Base-by-base conservation (phyloP, 2,113 vertebrate genomes). In the Oplegnathus fasciatus region DNA sequence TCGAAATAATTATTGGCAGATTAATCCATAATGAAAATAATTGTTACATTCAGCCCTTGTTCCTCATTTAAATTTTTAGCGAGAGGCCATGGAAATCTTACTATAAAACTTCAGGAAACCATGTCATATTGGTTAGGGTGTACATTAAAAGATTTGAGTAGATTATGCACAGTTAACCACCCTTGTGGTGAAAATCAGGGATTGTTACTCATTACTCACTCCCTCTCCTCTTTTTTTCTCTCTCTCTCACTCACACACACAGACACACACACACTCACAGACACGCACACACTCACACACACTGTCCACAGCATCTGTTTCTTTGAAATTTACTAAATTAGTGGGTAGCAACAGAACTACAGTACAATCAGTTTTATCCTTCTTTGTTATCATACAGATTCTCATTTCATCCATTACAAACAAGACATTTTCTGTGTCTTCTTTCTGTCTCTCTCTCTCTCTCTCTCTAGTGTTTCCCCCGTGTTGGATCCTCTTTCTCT, bases 401-500 rank as follows among this genome's bases (percentile, higher is more conserved):
- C 72, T 75, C 30, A 58, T 37, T 30, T 54, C 66, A 73, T 86
- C 42, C 54, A 65, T 66, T 22, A 40, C 61, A 73, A 72, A 65
- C 62, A 85, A 13, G 22, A 32, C 24, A 15, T 50, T 80, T 81
- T 77, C 50, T 80, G 9, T 40, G 37, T 71, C 46, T 80, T 26
- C 48, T 69, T 8, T 68, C 48, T 78, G 17, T 50, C 34, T 52
- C 15, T 18, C 40, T 24, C 9, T 52, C 15, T 18, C 40, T 24
- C 9, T 17, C 52, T 58, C 64, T 0, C 34, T 44, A 20, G 34
- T 60, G 42, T 64, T 50, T 30, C 24, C 32, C 54, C 17, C 46
- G 8, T 68, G 67, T 87, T 62, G 6, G 14, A 70, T 72, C n/a
- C 80, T 89, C 67, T 83, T 50, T 64, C 65, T 28, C 40, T 75